phyloP scores from a whole-genome alignment of 92 coral and sea anemone species.

The Actinernus sp. region DNA sequence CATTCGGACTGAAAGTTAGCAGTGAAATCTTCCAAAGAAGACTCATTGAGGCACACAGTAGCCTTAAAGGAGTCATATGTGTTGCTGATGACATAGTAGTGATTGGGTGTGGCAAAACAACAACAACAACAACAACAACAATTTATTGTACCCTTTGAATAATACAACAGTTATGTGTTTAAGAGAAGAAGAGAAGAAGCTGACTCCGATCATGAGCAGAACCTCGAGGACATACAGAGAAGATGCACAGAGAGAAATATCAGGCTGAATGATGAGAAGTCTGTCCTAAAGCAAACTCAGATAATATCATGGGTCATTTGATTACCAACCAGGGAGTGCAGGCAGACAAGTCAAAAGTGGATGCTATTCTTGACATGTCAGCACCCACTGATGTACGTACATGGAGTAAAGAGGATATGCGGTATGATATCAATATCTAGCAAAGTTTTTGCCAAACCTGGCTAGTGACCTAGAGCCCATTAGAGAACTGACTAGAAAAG shows the following conservation, averaged over 20 bases:
- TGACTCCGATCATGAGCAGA: constrained; percentile 6
- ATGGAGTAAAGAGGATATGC: constrained; percentile 40
- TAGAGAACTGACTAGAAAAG: constrained; percentile 44
- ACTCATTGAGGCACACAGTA: constrained; percentile 3
- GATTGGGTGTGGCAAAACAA: constrained; percentile 21
- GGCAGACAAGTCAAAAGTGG: constrained; percentile 23
- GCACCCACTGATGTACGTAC: constrained; percentile 48
- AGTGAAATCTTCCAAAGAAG: constrained; percentile 23
- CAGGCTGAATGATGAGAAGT: constrained; percentile 15
- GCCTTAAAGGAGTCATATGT: constrained; percentile 8
- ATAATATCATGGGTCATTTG: constrained; percentile 20
- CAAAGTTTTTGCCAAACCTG: constrained; percentile 39
- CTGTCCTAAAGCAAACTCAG: constrained; percentile 7
- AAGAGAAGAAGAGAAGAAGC: constrained; percentile 14
- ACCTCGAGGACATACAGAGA: constrained; percentile 8
- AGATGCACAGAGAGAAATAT: constrained; percentile 23
- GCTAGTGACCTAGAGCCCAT: constrained; percentile 30
- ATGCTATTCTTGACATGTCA: no score
- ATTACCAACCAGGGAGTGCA: constrained; percentile 50
- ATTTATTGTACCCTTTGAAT: no score
- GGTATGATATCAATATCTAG: constrained; percentile 55
- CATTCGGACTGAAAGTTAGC: constrained; percentile 19
- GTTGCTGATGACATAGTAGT: constrained; percentile 15
- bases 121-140: no score
- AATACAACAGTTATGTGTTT: no score